phyloP scores from a whole-genome alignment of 2,888 invertebrate species.

The Tetrapedia diversipes region DNA sequence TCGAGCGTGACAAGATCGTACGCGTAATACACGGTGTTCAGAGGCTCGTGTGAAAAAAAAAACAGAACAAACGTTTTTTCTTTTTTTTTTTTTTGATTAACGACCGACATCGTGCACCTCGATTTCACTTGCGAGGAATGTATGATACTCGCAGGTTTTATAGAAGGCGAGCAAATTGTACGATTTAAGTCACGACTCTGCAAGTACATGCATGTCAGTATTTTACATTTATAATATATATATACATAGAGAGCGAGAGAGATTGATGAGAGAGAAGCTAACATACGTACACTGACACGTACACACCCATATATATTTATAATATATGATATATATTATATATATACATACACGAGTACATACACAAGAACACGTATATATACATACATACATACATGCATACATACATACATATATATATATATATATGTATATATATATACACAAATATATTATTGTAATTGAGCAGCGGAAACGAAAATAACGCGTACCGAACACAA shows the following conservation, averaged over 20 bases:
- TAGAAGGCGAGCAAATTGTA: constrained; percentile 35
- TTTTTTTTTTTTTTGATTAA: constrained; percentile 14
- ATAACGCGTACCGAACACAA: constrained; percentile 59
- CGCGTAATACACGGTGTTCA: constrained; percentile 14
- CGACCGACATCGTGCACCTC: constrained; percentile 9
- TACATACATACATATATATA: neutral
- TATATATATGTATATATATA: neutral
- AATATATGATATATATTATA: constrained; percentile 45
- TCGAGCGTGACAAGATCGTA: constrained; percentile 40
- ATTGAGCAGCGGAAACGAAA: constrained; percentile 53
- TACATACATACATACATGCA: neutral
- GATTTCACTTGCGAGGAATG: constrained; percentile 15
- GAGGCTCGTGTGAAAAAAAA: constrained; percentile 3
- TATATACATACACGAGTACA: neutral
- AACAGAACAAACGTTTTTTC: neutral
- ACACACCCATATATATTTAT: constrained; percentile 35
- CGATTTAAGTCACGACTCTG: constrained; percentile 58
- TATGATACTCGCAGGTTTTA: constrained; percentile 25
- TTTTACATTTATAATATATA: constrained; percentile 68
- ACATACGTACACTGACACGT: constrained; percentile 25
- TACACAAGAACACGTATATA: neutral
- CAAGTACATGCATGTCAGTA: constrained; percentile 69
- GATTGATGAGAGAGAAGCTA: constrained; percentile 35
- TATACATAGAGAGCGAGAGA: too few species aligned
- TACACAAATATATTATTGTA: constrained; percentile 57